phyloP scores from a whole-genome alignment of 2,797 vertebrate species.

The Loris lydekkerianus region DNA sequence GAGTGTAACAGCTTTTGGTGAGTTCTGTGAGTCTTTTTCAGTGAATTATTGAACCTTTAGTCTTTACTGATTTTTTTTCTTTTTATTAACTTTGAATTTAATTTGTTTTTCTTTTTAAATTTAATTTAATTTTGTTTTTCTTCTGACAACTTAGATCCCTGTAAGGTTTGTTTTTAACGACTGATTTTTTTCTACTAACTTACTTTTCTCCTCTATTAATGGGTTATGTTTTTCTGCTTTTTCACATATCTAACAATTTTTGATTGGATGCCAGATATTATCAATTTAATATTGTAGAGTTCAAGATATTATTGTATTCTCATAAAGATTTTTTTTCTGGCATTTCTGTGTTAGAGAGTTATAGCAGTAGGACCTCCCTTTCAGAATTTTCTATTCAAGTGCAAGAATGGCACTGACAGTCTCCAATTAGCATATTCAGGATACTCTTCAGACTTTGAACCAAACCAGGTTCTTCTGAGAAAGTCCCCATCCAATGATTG shows the following conservation, averaged over 20 bases:
- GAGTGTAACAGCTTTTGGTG: not conserved
- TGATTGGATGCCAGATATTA: not conserved
- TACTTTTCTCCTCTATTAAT: not conserved
- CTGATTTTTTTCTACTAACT: not conserved
- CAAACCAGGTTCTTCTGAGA: not conserved
- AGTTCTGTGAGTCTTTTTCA: conserved; percentile 29
- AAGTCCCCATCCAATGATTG: not conserved
- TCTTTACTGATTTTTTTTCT: too few relatives aligned
- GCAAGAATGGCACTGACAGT: not conserved
- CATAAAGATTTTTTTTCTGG: not conserved
- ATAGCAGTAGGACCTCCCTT: not conserved
- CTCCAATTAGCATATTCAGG: not conserved
- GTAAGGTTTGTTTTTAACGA: not conserved
- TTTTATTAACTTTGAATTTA: too few relatives aligned
- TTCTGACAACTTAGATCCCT: too few relatives aligned
- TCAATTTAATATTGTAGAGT: not conserved
- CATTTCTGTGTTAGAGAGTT: not conserved
- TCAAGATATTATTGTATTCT: not conserved
- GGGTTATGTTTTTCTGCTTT: not conserved
- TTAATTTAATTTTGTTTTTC: too few relatives aligned
- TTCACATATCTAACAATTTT: not conserved
- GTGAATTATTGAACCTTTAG: not conserved
- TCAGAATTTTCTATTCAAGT: not conserved
- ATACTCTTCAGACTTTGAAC: not conserved
- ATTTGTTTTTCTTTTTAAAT: too few relatives aligned